Base-by-base conservation (phyloP, 1,140 invertebrate genomes). In the Holcopasites calliopsidis region DNA sequence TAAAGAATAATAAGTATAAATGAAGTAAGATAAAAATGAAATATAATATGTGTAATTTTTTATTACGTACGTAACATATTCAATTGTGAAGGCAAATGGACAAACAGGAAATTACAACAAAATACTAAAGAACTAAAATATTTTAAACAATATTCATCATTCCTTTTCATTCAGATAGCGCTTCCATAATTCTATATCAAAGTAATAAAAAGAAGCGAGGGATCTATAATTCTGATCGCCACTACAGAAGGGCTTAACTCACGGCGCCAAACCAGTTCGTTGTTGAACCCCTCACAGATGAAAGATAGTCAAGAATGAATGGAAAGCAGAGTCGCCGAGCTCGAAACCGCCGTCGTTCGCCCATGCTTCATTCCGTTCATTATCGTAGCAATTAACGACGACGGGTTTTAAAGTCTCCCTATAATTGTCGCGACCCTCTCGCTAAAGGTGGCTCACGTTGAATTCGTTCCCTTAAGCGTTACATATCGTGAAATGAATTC, bases 341-440 rank as follows among this genome's bases (percentile, higher is more conserved):
- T 42, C 3, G 2, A 2, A 40, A 40, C 6, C 61, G n/a, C 11
- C 28, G 57, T 40, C 61, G 8, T 4, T 4, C 26, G 18, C 18
- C 11, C 18, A 64, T 64, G 26, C 40, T 55, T 16, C 16, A 10
- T n/a, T 28, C 31, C 21, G 42, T 71, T 71, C 49, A 33, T 70
- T 57, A 31, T 38, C 55, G 7, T 8, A 8, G 11, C 31, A 71
- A 61, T 61, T 61, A 61, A 18, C 21, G 16, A 10, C 8, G 21
- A 5, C 6, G 6, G 0, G n/a, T n/a, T n/a, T n/a, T n/a, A n/a
- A n/a, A n/a, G n/a, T n/a, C n/a, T n/a, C n/a, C n/a, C n/a, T n/a
- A n/a, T n/a, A n/a, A n/a, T n/a, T n/a, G 47, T 50, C n/a, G 1
- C 10, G 31, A 38, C 47, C 47, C n/a, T 21, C 47, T 21, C 47